Evolutionary conservation across 2,888 invertebrate genomes (phyloP).

Genomic region (Agrypnus murinus): DNA sequence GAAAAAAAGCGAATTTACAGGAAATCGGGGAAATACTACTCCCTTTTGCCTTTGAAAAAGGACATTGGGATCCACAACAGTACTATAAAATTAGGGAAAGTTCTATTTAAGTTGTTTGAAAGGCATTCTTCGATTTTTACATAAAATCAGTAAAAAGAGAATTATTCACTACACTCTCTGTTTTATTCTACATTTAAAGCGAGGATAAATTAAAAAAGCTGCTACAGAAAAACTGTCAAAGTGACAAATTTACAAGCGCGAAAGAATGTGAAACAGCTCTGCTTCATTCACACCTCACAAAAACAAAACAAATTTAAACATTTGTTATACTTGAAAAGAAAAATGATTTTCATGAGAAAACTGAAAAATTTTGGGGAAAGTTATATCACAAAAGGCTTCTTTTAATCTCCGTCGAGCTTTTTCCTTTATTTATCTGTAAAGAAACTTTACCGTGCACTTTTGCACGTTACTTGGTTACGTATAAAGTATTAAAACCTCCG

Average conservation of each 20-base stretch:
- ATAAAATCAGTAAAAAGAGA: background rate
- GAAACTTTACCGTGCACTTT: slow-evolving; percentile 4
- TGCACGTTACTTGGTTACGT: slow-evolving; percentile 14
- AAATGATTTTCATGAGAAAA: slow-evolving; percentile 3
- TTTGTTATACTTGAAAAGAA: background rate
- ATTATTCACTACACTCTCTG: background rate
- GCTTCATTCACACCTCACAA: slow-evolving; percentile 11
- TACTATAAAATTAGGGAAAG: slow-evolving; percentile 5
- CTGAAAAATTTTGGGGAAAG: background rate
- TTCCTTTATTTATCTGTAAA: background rate
- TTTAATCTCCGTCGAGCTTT: slow-evolving; percentile 3
- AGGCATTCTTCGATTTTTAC: background rate
- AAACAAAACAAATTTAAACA: slow-evolving; percentile 1
- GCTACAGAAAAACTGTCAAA: slow-evolving; percentile 1
- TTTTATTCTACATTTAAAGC: background rate
- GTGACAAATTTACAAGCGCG: slow-evolving; percentile 7
- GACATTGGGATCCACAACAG: background rate
- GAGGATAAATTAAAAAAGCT: background rate
- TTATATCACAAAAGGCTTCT: background rate
- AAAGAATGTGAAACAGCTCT: slow-evolving; percentile 5
- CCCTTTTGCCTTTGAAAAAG: background rate
- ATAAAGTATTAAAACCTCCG: slow-evolving; percentile 6
- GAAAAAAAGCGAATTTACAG: background rate
- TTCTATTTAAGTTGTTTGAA: background rate
- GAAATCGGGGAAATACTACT: slow-evolving; percentile 5